Evolutionary conservation across 2,888 invertebrate genomes (phyloP).

Genomic region (Pachymerium ferrugineum): DNA sequence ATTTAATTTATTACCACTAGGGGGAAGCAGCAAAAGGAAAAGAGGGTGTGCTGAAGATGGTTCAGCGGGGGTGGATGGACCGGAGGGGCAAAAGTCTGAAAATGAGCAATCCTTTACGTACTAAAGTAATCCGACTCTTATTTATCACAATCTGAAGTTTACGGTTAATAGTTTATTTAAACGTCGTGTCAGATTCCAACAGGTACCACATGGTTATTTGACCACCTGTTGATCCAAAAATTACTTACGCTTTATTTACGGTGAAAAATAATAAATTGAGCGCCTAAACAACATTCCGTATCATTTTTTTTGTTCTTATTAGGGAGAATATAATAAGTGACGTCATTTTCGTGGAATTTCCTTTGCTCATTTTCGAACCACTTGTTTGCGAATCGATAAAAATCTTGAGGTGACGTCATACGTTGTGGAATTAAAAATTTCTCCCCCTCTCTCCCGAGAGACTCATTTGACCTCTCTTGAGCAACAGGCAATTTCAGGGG

Average conservation of each 20-base stretch:
- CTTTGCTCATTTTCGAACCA: too few species aligned
- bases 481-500: too few species aligned
- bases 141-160: too few species aligned
- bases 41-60: neutral
- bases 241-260: neutral
- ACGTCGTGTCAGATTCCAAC: neutral
- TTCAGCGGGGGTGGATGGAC: neutral
- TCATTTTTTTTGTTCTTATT: neutral
- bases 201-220: neutral
- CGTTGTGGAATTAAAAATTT: too few species aligned
- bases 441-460: too few species aligned
- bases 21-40: neutral
- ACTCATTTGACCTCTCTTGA: too few species aligned
- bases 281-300: neutral
- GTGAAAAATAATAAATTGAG: neutral
- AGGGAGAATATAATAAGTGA: neutral
- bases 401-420: too few species aligned
- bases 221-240: neutral
- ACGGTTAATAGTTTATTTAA: neutral
- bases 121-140: neutral
- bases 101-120: neutral
- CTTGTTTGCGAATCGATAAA: too few species aligned
- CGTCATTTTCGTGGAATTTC: neutral
- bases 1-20: slow-evolving; percentile 13
- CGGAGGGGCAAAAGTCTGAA: neutral